Conservation (phyloP, 2,113 vertebrate genomes). For the Pseudorhombus dupliciocellatus region DNA sequence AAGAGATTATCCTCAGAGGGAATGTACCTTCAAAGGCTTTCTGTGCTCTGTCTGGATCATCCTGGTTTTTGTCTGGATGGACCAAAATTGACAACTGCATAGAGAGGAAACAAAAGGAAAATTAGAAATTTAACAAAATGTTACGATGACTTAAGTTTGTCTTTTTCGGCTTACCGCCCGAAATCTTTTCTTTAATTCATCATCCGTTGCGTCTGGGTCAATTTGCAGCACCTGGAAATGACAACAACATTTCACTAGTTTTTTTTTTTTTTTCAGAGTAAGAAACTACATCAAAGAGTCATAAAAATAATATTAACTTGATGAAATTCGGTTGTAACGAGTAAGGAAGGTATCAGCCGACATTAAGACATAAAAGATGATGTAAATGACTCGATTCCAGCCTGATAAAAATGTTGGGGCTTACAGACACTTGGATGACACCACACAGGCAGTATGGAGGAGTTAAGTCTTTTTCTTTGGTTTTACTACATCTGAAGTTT, state of each 20-base stretch:
- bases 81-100: conserved; percentile 95
- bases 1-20: not conserved
- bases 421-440: too few species aligned
- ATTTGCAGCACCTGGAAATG: conserved; percentile 90
- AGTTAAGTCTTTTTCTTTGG: too few species aligned
- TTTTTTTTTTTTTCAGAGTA: too few species aligned
- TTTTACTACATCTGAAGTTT: too few species aligned
- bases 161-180: conserved; percentile 83
- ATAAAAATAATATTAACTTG: too few species aligned
- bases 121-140: not conserved
- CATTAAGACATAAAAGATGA: too few species aligned
- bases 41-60: conserved; percentile 92
- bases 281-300: too few species aligned
- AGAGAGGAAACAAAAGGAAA: conserved; percentile 14
- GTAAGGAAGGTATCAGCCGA: too few species aligned
- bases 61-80: conserved; percentile 99
- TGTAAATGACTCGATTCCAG: too few species aligned
- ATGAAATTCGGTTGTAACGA: too few species aligned
- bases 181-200: conserved; percentile 98
- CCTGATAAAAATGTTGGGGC: too few species aligned
- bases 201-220: conserved; percentile 96
- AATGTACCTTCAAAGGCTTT: conserved; percentile 94
- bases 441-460: too few species aligned
- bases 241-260: not conserved
- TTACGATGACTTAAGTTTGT: not conserved